Evolutionary conservation across 1,140 invertebrate species (phyloP).

Genomic region (Panulirus ornatus): DNA sequence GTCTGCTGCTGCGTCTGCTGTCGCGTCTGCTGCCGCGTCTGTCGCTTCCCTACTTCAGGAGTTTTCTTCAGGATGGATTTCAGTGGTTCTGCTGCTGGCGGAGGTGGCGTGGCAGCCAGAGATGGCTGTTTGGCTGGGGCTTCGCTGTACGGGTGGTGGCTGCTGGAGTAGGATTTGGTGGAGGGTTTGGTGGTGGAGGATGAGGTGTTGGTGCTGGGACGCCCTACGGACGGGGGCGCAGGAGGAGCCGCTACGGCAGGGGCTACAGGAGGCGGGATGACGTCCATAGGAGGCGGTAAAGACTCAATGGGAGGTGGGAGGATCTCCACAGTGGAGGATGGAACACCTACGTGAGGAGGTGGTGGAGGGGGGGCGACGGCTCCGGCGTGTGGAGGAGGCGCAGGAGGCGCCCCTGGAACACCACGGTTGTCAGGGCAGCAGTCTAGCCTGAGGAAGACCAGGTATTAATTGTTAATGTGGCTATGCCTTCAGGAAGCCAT

Average conservation of each 20-base stretch:
- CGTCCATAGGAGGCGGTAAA: background rate
- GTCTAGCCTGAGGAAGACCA: background rate
- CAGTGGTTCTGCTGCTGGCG: background rate
- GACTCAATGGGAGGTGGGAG: background rate
- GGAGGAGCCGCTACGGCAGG: background rate
- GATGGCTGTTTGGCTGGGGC: background rate
- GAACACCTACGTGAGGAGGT: background rate
- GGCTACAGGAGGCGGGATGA: background rate
- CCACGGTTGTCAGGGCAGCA: background rate
- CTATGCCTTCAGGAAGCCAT: background rate
- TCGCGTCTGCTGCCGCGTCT: background rate
- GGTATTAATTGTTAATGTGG: no score
- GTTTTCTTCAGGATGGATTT: constrained; percentile 32
- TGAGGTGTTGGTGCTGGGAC: background rate
- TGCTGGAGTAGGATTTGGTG: constrained; percentile 2
- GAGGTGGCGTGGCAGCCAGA: background rate
- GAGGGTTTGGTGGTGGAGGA: background rate
- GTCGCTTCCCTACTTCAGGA: constrained; percentile 2
- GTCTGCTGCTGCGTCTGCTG: background rate
- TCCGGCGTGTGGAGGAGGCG: background rate
- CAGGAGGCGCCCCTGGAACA: background rate
- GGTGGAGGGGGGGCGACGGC: background rate
- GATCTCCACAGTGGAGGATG: background rate
- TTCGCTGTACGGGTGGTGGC: constrained; percentile 19
- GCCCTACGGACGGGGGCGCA: background rate